Conservation (phyloP, 2,113 vertebrate species). For the Cyanoderma ruficeps region DNA sequence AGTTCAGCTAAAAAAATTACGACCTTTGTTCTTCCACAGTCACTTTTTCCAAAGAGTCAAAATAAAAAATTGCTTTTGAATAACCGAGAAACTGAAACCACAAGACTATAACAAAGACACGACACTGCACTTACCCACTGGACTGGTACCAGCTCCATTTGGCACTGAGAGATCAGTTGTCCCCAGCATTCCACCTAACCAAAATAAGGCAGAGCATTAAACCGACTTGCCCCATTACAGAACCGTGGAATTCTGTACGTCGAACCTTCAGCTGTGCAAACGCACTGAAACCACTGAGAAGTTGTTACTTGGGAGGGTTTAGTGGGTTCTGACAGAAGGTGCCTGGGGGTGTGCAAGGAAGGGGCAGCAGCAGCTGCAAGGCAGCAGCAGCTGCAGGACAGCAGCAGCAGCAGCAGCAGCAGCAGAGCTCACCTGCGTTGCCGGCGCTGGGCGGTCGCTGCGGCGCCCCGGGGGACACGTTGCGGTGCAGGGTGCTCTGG, state of each 20-base stretch:
- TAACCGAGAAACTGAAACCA: background rate
- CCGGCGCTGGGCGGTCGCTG: constrained; percentile 93
- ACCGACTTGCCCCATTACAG: background rate
- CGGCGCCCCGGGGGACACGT: constrained; percentile 86
- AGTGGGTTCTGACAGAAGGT: fast-evolving
- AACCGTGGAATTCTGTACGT: fast-evolving
- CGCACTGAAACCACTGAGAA: fast-evolving
- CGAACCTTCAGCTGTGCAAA: background rate
- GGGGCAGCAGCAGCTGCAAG: background rate
- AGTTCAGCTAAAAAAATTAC: background rate
- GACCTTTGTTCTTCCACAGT: background rate
- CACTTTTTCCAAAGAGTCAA: background rate
- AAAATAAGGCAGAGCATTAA: background rate
- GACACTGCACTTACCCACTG: constrained; percentile 80
- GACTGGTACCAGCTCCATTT: constrained; percentile 88
- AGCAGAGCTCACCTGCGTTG: constrained; percentile 79
- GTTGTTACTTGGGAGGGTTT: fast-evolving
- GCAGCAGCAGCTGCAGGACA: background rate
- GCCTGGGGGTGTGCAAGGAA: fast-evolving
- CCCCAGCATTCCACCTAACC: constrained; percentile 87
- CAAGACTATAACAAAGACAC: background rate
- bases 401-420: background rate
- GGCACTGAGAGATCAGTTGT: constrained; percentile 86
- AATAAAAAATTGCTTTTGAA: background rate
- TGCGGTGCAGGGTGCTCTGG: constrained; percentile 88